phyloP scores from a whole-genome alignment of 1,140 invertebrate species.

The Apocrypta bakeri region DNA sequence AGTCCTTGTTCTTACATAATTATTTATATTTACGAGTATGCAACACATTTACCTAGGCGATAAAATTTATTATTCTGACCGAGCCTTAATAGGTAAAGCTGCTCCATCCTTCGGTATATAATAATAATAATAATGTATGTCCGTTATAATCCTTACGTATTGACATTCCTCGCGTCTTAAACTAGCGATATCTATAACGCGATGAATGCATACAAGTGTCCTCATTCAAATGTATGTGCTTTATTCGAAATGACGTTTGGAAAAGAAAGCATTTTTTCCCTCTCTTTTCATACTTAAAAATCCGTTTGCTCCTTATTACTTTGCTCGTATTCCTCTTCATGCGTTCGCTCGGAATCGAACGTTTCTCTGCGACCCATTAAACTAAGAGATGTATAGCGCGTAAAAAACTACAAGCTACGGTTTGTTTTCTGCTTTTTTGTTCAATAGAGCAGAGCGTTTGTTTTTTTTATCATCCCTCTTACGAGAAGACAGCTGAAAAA shows the following conservation, averaged over 20 bases:
- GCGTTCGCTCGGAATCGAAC: background rate
- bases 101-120: background rate
- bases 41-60: slow-evolving; percentile 32
- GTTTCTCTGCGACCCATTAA: background rate
- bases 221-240: slow-evolving; percentile 46
- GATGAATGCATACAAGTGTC: slow-evolving; percentile 32
- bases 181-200: slow-evolving; percentile 46
- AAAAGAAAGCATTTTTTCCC: background rate
- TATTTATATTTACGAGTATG: slow-evolving; percentile 15
- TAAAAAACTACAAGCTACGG: slow-evolving; percentile 45
- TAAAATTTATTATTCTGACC: slow-evolving; percentile 50
- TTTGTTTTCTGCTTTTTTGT: slow-evolving; percentile 14
- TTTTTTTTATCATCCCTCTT: background rate
- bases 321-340: background rate
- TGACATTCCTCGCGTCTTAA: slow-evolving; percentile 42
- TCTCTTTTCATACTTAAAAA: background rate
- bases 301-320: background rate
- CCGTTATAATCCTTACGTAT: slow-evolving; percentile 23
- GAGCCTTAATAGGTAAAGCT: slow-evolving; percentile 40
- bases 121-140: slow-evolving; percentile 6
- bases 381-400: background rate
- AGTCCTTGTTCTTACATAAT: slow-evolving; percentile 46
- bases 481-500: background rate
- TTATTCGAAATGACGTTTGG: background rate
- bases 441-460: background rate